These are phyloP conservation scores for Podargus strigoides DNA, from an alignment of 2,797 vertebrate species.

Conservation along the genomic window DNA sequence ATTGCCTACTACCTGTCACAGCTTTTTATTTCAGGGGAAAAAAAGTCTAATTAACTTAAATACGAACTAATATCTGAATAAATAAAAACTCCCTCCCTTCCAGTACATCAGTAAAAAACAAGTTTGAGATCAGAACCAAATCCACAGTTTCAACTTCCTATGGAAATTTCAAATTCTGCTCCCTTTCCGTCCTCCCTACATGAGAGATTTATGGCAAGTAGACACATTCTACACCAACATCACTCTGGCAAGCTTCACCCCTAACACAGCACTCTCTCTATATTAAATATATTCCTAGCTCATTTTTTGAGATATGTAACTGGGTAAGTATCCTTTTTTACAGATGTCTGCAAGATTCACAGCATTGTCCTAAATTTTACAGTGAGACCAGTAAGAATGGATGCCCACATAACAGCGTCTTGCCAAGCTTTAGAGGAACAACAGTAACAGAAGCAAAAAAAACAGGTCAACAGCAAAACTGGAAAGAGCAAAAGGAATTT, in stretches of 20 bases:
- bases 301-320: neutral
- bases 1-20: neutral
- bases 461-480: neutral
- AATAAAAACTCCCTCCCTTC: neutral
- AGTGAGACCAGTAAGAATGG: neutral
- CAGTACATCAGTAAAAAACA: neutral
- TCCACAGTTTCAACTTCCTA: neutral
- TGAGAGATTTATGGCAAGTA: neutral
- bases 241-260: neutral
- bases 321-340: neutral
- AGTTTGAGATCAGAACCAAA: neutral
- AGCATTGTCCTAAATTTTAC: neutral
- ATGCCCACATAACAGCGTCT: neutral
- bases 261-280: neutral
- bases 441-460: neutral
- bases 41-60: neutral
- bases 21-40: neutral
- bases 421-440: neutral
- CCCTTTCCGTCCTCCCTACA: rapidly evolving
- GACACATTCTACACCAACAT: rapidly evolving
- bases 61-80: neutral
- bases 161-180: neutral
- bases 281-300: neutral
- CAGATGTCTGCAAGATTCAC: neutral
- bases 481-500: neutral